Evolutionary conservation across 2,113 vertebrate genomes (phyloP).

Genomic region (Dicrurus megarhynchus): DNA sequence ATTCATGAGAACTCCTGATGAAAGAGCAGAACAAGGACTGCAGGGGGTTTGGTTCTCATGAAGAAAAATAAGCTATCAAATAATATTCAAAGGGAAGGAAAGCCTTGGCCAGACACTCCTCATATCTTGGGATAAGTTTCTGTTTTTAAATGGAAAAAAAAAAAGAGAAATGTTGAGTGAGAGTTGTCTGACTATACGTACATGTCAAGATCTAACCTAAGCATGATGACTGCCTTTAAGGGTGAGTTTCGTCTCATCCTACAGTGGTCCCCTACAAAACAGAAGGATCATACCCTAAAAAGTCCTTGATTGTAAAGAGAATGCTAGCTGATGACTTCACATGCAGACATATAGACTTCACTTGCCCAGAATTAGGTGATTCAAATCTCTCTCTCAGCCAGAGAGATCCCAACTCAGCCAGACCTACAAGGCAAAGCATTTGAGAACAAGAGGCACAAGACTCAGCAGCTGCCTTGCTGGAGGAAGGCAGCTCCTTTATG

Average conservation of each 20-base stretch:
- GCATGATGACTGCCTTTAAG: neutral
- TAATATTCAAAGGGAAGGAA: neutral
- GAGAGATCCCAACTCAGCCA: neutral
- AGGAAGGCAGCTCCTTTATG: neutral
- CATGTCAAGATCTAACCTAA: neutral
- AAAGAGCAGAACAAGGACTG: neutral
- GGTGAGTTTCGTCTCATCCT: neutral
- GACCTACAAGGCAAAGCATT: neutral
- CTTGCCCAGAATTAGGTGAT: neutral
- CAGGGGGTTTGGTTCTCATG: neutral
- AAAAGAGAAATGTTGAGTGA: neutral
- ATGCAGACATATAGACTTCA: neutral
- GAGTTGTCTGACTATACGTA: neutral
- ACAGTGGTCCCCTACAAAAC: neutral
- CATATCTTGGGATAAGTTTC: neutral
- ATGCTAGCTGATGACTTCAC: neutral
- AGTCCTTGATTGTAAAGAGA: neutral
- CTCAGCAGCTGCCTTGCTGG: accelerated
- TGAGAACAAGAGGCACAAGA: neutral
- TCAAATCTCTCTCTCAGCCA: neutral
- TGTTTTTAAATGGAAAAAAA: neutral
- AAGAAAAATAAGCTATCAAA: neutral
- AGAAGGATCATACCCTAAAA: neutral
- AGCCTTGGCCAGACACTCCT: neutral
- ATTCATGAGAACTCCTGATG: neutral